phyloP scores from a whole-genome alignment of 2,113 vertebrate species.

The Thinocorus orbignyianus region DNA sequence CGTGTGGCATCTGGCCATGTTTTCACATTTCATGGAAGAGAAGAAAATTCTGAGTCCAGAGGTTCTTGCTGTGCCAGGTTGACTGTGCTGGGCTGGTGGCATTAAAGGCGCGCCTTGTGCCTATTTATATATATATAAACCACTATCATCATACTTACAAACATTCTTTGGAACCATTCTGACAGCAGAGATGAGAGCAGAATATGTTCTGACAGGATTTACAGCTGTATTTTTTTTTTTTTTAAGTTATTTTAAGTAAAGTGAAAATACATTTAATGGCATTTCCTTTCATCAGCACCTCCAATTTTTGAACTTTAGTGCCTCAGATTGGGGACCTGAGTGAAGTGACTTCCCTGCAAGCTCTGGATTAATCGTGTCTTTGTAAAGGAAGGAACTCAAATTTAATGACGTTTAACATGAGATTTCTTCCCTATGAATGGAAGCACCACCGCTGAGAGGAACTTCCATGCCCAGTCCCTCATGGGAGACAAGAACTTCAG shows the following conservation, averaged over 20 bases:
- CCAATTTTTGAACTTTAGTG: background rate
- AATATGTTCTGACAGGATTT: too few relatives aligned
- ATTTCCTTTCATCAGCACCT: background rate
- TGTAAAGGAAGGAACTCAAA: too few relatives aligned
- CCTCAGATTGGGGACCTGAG: background rate
- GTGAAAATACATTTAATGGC: background rate
- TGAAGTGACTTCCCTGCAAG: background rate
- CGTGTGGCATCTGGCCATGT: rapidly evolving
- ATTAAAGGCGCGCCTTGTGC: background rate
- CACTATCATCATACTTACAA: too few relatives aligned
- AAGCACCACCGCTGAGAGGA: background rate
- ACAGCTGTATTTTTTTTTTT: background rate
- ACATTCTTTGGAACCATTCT: too few relatives aligned
- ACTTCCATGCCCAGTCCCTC: background rate
- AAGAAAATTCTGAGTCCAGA: background rate
- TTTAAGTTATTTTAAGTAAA: background rate
- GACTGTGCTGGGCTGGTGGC: background rate
- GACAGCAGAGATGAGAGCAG: too few relatives aligned
- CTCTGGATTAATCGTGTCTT: background rate
- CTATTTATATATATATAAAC: too few relatives aligned
- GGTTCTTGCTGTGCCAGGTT: rapidly evolving
- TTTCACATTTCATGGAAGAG: background rate
- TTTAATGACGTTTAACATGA: background rate
- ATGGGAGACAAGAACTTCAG: background rate
- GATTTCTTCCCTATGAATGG: background rate